Evolutionary conservation across 2,797 vertebrate genomes (phyloP).

Genomic region (Poeciliopsis turneri): DNA sequence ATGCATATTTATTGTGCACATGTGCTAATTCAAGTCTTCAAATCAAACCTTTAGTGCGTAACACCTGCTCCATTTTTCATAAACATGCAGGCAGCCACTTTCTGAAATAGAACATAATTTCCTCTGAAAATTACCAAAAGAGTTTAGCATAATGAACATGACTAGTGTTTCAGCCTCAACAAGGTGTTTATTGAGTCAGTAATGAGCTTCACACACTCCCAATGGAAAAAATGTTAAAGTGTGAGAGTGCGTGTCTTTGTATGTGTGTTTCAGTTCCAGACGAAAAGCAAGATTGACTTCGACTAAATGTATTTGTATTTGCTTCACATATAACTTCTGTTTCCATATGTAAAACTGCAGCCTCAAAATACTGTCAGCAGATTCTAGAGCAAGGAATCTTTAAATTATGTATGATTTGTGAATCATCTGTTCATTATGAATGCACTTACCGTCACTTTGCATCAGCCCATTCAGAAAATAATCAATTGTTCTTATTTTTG

Average conservation of each 20-base stretch:
- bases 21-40: conserved; percentile 39
- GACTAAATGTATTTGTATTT: conserved; percentile 2
- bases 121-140: conserved; percentile 60
- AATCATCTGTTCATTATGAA: conserved; percentile 52
- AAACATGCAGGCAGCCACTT: conserved; percentile 46
- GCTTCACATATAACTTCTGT: not conserved
- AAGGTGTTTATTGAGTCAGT: conserved; percentile 54
- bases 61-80: conserved; percentile 59
- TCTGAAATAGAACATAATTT: conserved; percentile 68
- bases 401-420: conserved; percentile 45
- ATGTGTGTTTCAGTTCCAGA: conserved; percentile 15
- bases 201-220: conserved; percentile 57
- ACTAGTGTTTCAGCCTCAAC: conserved; percentile 47
- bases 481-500: conserved; percentile 5
- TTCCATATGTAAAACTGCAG: not conserved
- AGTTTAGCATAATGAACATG: conserved; percentile 66
- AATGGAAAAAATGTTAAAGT: conserved; percentile 42
- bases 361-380: conserved; percentile 17
- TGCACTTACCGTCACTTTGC: conserved; percentile 30
- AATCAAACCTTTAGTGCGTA: conserved; percentile 41
- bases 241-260: conserved; percentile 7
- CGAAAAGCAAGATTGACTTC: conserved; percentile 13
- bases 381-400: not conserved
- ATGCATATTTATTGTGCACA: not conserved
- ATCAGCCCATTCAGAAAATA: not conserved